A percentile compares a stretch with the other conserved stretches of the same genome.
Conservation (phyloP, 2,113 vertebrate species). For the Chitala chitala region DNA sequence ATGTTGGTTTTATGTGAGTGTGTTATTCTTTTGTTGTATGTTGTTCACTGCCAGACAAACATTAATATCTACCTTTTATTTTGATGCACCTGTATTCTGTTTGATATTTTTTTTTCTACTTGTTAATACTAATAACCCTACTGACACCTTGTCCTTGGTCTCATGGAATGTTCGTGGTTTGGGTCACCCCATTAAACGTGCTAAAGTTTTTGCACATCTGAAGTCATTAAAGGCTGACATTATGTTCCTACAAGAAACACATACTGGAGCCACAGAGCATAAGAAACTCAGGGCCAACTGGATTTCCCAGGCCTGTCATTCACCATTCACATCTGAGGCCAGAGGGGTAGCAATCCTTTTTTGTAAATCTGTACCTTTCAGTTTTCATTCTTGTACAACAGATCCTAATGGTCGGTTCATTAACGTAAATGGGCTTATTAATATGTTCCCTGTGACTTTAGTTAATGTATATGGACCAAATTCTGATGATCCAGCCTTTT, state of each 20-base stretch:
- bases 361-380: constrained; percentile 10
- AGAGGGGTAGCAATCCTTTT: constrained; percentile 22
- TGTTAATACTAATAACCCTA: no score
- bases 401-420: constrained; percentile 21
- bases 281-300: constrained; percentile 11
- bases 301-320: constrained; percentile 25
- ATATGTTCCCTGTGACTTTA: background rate
- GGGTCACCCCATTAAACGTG: background rate
- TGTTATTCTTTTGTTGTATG: no score
- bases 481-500: constrained; percentile 10
- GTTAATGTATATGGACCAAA: constrained; percentile 6
- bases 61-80: no score
- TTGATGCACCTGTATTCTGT: no score
- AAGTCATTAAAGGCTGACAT: constrained; percentile 22
- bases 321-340: constrained; percentile 14
- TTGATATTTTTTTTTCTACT: no score
- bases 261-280: constrained; percentile 15
- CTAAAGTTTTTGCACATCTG: background rate
- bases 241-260: constrained; percentile 24
- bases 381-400: background rate
- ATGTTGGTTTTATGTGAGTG: no score
- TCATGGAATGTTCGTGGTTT: constrained; percentile 2
- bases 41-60: no score
- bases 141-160: background rate
- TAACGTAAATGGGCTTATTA: background rate